Evolutionary conservation across 2,113 vertebrate genomes (phyloP).

Genomic region (Coptodon rendalli): DNA sequence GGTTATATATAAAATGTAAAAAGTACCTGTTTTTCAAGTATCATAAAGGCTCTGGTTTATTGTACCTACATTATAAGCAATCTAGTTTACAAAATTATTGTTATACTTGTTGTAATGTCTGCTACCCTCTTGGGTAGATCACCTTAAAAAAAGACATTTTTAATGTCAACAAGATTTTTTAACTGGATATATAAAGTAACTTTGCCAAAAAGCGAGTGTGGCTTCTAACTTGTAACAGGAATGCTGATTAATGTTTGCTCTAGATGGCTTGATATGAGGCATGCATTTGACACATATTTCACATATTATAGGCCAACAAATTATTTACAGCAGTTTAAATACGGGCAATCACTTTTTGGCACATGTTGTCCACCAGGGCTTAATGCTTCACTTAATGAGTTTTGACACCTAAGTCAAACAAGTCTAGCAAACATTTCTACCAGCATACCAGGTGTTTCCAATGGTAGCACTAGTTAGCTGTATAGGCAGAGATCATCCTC

Average conservation of each 20-base stretch:
- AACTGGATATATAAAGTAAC: neutral
- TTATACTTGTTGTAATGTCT: neutral
- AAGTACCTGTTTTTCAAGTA: neutral
- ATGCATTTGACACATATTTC: neutral
- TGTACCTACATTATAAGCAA: neutral
- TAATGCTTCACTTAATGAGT: neutral
- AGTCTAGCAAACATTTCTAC: neutral
- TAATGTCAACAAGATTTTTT: neutral
- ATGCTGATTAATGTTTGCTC: neutral
- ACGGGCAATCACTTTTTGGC: neutral
- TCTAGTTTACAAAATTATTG: neutral
- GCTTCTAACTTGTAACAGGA: neutral
- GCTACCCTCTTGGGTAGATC: neutral
- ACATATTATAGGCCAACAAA: neutral
- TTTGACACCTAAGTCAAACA: neutral
- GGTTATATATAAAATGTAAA: neutral
- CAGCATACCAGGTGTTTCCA: neutral
- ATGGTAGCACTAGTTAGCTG: neutral
- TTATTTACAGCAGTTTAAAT: neutral
- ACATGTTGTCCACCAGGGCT: neutral
- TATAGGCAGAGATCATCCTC: neutral
- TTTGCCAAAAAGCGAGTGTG: neutral
- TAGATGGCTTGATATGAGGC: neutral
- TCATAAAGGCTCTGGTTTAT: neutral
- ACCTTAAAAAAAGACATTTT: neutral